Evolutionary conservation across 2,797 vertebrate genomes (phyloP).

Genomic region (Phataginus tetradactyla): DNA sequence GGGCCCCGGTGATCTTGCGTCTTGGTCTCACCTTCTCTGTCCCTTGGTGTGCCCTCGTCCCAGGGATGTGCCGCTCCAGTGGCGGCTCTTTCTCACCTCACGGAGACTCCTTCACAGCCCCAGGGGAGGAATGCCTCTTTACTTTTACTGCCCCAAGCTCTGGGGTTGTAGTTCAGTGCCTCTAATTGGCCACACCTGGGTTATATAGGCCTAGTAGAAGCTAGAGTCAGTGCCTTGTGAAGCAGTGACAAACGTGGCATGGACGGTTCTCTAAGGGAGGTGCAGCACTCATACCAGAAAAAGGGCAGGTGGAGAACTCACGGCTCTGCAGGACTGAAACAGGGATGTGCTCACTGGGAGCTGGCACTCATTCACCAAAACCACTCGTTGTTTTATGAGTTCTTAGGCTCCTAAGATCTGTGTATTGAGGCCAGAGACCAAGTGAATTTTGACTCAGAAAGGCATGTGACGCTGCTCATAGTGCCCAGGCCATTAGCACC

Average conservation of each 20-base stretch:
- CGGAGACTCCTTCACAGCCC: background rate
- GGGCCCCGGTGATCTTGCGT: background rate
- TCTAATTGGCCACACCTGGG: background rate
- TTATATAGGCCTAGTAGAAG: background rate
- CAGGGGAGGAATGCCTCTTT: background rate
- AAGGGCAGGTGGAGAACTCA: background rate
- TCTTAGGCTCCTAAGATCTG: background rate
- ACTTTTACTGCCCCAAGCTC: rapidly evolving
- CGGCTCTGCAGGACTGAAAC: background rate
- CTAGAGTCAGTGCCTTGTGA: background rate
- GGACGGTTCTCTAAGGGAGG: background rate
- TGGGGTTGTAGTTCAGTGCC: background rate
- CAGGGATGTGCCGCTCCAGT: background rate
- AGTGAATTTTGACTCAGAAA: background rate
- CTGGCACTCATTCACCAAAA: background rate
- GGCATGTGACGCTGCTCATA: background rate
- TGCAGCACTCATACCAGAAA: background rate
- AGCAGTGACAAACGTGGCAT: background rate
- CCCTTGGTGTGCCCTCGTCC: background rate
- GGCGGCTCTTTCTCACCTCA: rapidly evolving
- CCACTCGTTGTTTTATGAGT: background rate
- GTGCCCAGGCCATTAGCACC: background rate
- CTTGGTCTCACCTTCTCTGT: background rate
- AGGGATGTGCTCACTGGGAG: background rate
- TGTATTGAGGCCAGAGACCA: background rate